Percentiles rank a stretch among this genome's conserved stretches.
Evolutionary conservation across 1,140 invertebrate genomes (phyloP).

Genomic region (Bombus huntii): DNA sequence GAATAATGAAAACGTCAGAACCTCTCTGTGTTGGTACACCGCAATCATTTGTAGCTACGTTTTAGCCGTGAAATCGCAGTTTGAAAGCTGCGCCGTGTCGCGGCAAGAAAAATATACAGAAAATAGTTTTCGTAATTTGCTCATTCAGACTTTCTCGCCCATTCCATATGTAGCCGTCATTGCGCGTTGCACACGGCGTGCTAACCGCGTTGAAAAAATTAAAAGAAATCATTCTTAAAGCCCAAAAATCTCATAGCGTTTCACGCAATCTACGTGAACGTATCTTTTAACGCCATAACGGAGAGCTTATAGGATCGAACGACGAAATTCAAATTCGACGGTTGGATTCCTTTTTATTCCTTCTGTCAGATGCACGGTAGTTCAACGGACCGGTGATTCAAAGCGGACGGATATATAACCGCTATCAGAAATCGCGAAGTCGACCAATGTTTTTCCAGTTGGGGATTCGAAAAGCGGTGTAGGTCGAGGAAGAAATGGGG

Average conservation of each 20-base stretch:
- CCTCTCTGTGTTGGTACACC: conserved; percentile 59
- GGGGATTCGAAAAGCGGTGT: neutral
- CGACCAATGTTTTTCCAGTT: conserved; percentile 26
- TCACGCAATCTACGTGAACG: neutral
- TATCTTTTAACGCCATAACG: neutral
- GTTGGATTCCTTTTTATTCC: neutral
- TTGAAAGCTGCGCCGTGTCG: conserved; percentile 30
- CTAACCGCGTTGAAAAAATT: neutral
- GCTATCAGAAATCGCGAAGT: conserved; percentile 11
- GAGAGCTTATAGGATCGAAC: neutral
- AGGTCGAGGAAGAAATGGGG: conserved; percentile 52
- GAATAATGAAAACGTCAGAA: conserved; percentile 71
- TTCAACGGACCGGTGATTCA: conserved; percentile 3
- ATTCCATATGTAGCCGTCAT: neutral
- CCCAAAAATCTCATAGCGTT: too few relatives aligned
- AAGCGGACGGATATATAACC: neutral
- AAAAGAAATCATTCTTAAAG: neutral
- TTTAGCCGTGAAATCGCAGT: conserved; percentile 62
- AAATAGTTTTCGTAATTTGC: conserved; percentile 24
- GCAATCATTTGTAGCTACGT: conserved; percentile 60
- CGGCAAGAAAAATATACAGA: conserved; percentile 44
- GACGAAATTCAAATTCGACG: neutral
- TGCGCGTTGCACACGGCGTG: too few relatives aligned
- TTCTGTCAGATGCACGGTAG: neutral
- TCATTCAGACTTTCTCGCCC: neutral